Evolutionary conservation across 2,797 vertebrate genomes (phyloP).

Genomic region (Cygnus olor): DNA sequence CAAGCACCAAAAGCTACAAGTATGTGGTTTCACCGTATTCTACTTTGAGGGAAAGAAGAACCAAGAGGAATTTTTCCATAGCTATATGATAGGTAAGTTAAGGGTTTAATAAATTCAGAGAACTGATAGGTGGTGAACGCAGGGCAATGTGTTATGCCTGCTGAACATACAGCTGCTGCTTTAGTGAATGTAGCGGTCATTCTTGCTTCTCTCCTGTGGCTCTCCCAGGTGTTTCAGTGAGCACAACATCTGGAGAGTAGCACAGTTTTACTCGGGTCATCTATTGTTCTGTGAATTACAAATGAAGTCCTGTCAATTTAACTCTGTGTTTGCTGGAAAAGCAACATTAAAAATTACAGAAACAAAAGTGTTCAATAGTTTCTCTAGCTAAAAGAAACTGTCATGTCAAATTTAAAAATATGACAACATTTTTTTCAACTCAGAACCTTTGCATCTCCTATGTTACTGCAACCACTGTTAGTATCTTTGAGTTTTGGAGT

Average conservation of each 20-base stretch:
- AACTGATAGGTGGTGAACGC: constrained; percentile 21
- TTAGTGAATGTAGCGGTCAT: constrained; percentile 55
- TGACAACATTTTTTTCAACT: not conserved
- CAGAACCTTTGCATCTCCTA: not conserved
- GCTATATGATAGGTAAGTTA: not conserved
- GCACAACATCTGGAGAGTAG: constrained; percentile 72
- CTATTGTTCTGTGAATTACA: constrained; percentile 65
- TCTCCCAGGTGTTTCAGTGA: constrained; percentile 74
- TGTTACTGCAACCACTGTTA: not conserved
- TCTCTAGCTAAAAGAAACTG: not conserved
- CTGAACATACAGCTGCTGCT: constrained; percentile 60
- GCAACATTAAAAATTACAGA: not conserved
- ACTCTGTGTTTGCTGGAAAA: constrained; percentile 14
- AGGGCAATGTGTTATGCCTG: constrained; percentile 18
- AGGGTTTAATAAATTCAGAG: constrained; percentile 53
- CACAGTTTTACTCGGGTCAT: constrained; percentile 35
- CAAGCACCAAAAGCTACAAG: not conserved
- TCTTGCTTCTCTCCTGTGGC: constrained; percentile 60
- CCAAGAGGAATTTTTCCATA: not conserved
- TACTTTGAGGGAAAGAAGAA: not conserved
- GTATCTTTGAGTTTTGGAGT: not conserved
- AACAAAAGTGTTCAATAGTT: not conserved
- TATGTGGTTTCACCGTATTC: not conserved
- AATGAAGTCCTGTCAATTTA: constrained; percentile 45
- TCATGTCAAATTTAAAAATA: not conserved